Percentiles rank a stretch among this genome's conserved stretches.
phyloP scores from a whole-genome alignment of 1,140 invertebrate genomes.

The Glossosoma conforme region DNA sequence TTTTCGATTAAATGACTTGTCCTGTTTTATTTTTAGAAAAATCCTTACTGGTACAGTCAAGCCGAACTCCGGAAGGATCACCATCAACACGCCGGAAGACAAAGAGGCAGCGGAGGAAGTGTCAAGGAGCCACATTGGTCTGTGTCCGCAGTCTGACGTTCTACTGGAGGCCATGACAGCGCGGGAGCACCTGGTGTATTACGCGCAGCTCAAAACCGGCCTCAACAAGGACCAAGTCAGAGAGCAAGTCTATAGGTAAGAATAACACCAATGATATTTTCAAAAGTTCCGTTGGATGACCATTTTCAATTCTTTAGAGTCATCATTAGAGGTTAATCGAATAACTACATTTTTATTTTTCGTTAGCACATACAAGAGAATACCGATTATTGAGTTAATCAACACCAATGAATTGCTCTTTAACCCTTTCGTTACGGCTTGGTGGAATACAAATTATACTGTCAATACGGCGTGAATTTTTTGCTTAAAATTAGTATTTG shows the following conservation, averaged over 20 bases:
- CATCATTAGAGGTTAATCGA: too few relatives aligned
- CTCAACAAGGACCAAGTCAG: constrained; percentile 37
- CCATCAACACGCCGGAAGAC: constrained; percentile 22
- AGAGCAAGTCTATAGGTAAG: constrained; percentile 48
- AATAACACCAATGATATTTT: constrained; percentile 7
- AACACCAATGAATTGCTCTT: too few relatives aligned
- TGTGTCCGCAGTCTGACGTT: constrained; percentile 82
- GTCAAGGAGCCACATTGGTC: constrained; percentile 56
- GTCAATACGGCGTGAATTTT: too few relatives aligned
- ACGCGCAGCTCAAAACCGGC: constrained; percentile 66
- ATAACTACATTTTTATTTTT: too few relatives aligned
- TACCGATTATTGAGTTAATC: too few relatives aligned
- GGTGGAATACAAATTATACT: too few relatives aligned
- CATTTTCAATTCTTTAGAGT: not conserved
- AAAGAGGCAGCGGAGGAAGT: constrained; percentile 3
- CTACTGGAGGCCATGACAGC: constrained; percentile 74
- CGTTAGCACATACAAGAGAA: too few relatives aligned
- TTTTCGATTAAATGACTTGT: too few relatives aligned
- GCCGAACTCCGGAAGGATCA: constrained; percentile 54
- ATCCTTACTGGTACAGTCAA: constrained; percentile 60
- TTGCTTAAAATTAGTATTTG: too few relatives aligned
- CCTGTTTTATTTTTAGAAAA: constrained; percentile 47
- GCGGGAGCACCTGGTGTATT: constrained; percentile 73
- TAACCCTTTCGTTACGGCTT: too few relatives aligned
- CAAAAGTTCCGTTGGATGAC: constrained; percentile 1